Conservation (phyloP, 2,113 vertebrate species). For the Takifugu flavidus region DNA sequence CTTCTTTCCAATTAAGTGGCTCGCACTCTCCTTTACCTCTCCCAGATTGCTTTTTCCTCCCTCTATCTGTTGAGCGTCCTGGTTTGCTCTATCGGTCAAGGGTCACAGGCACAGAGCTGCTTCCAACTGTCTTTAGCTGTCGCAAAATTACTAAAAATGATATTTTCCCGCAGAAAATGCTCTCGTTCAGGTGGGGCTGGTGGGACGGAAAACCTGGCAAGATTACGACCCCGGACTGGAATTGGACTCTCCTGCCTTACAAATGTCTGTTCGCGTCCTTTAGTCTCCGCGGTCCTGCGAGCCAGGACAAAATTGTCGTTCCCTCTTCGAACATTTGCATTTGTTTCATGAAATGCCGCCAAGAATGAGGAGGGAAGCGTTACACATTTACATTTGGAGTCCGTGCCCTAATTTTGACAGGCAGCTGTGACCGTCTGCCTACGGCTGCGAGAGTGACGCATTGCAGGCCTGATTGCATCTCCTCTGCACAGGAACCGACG, state of each 20-base stretch:
- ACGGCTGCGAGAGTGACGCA: slow-evolving; percentile 49
- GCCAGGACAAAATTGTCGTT: not conserved
- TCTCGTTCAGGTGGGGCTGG: too few species aligned
- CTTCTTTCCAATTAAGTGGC: not conserved
- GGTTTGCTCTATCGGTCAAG: slow-evolving; percentile 25
- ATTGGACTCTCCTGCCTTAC: too few species aligned
- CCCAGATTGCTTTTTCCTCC: not conserved
- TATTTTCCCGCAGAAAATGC: too few species aligned
- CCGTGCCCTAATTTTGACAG: slow-evolving; percentile 50
- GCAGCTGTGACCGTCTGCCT: slow-evolving; percentile 50
- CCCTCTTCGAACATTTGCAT: not conserved
- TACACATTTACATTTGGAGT: slow-evolving; percentile 32
- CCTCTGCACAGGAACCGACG: slow-evolving; percentile 11
- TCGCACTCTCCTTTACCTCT: not conserved
- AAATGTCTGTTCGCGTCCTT: too few species aligned
- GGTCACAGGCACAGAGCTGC: slow-evolving; percentile 2
- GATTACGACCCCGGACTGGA: too few species aligned
- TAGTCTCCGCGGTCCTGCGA: too few species aligned
- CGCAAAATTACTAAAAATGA: not conserved
- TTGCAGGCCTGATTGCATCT: slow-evolving; percentile 49
- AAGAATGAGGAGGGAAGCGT: slow-evolving; percentile 10
- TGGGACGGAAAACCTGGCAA: too few species aligned
- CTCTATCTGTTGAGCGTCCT: slow-evolving; percentile 9
- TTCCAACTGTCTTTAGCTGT: not conserved
- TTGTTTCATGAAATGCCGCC: slow-evolving; percentile 9